Percentiles rank a stretch among this genome's conserved stretches.
Evolutionary conservation across 2,888 invertebrate species (phyloP).

Genomic region (Drosophila emarginata): DNA sequence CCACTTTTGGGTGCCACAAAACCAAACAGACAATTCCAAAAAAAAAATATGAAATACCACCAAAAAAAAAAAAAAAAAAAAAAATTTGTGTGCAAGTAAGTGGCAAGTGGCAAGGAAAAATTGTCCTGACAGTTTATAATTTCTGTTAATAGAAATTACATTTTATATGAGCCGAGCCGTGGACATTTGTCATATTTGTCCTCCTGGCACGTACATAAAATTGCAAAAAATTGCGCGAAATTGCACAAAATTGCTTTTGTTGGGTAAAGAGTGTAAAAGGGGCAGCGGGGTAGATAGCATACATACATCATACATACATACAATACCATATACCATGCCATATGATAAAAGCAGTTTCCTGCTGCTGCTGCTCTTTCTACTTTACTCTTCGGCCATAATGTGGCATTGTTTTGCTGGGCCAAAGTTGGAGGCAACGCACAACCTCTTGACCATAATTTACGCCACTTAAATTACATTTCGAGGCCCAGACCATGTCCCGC

Average conservation of each 20-base stretch:
- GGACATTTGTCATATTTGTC: constrained; percentile 52
- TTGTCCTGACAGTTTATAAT: constrained; percentile 51
- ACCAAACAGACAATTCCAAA: neutral
- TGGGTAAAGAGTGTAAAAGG: neutral
- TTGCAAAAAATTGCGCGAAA: constrained; percentile 22
- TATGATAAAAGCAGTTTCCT: constrained; percentile 34
- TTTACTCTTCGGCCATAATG: constrained; percentile 17
- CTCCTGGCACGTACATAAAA: constrained; percentile 46
- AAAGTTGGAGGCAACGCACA: constrained; percentile 25
- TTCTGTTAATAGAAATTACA: constrained; percentile 56
- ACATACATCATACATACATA: constrained; percentile 16
- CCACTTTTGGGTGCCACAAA: constrained; percentile 20
- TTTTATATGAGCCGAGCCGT: constrained; percentile 31
- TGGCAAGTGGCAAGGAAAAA: constrained; percentile 28
- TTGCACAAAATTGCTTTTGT: constrained; percentile 30
- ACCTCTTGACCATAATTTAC: constrained; percentile 71
- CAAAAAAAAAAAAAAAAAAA: too few species aligned
- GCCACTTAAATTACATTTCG: constrained; percentile 67
- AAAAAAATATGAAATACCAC: neutral
- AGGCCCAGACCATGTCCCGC: constrained; percentile 10
- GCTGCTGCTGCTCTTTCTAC: too few species aligned
- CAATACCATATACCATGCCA: neutral
- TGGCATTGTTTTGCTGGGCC: constrained; percentile 38
- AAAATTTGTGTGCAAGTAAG: neutral
- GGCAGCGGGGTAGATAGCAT: constrained; percentile 4